Evolutionary conservation across 2,888 invertebrate species (phyloP), one percentile per base, ranked within the genome.

Genomic region (Ischnus inquisitorius): DNA sequence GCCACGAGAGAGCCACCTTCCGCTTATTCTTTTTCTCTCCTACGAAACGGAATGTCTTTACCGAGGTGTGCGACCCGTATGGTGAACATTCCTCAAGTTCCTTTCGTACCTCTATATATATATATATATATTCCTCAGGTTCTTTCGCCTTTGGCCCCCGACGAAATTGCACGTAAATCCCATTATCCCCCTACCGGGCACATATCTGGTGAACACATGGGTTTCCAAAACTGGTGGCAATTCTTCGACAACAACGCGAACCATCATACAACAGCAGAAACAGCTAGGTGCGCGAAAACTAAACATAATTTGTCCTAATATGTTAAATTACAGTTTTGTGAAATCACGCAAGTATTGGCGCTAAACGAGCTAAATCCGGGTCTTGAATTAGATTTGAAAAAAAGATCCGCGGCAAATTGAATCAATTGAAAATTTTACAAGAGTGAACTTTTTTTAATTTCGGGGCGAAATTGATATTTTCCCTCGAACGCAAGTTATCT

Each of bases 141-240:
- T 54, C 74, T 8, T 51, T 48, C 43, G 62, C 62, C 39, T 77
- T 78, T 79, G 68, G 77, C 71, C 77, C 75, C 84, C 65, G 43
- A 77, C 82, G 67, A 85, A 86, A 90, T 90, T 89, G 88, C 89
- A 89, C 88, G 87, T 88, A 89, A 88, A 88, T 88, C 84, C 88
- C 87, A 90, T 89, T 87, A 88, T 89, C 65, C 79, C 75, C n/a
- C 65, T 78, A 39, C 60, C 65, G 75, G 39, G 60, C 46, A 82
- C 77, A 84, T 85, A 88, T 89, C 90, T 90, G 88, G 86, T 88
- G 79, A 89, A 87, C 90, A 90, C 88, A 87, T 90, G 90, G 86
- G 72, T 74, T 62, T 77, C 60, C 54, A 79, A 78, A 78, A 81
- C 62, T 67, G 64, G 89, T 88, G 69, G 82, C 79, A 85, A 79